These are phyloP conservation scores for Pseudoatta argentina DNA, from an alignment of 1,140 invertebrate species.

Conservation along the genomic window DNA sequence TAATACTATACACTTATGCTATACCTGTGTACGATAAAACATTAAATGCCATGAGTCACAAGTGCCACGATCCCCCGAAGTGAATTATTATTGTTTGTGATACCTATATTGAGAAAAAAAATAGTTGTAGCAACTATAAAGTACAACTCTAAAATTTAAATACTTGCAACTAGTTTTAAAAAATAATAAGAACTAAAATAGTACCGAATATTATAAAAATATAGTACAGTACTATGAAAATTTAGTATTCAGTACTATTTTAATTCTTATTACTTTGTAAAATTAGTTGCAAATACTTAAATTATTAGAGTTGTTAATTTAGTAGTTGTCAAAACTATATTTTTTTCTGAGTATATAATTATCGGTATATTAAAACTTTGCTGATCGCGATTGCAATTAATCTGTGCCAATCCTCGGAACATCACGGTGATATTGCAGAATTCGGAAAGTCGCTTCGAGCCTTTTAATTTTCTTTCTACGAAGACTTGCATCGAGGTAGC, in stretches of 20 bases:
- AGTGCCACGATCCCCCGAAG: background rate
- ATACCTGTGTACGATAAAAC: conserved; percentile 3
- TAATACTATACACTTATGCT: background rate
- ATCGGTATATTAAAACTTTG: conserved; percentile 20
- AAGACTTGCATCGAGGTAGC: background rate
- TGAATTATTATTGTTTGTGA: background rate
- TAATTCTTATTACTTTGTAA: no score
- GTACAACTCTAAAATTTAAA: no score
- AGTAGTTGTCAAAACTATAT: no score
- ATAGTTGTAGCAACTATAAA: no score
- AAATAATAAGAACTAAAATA: no score
- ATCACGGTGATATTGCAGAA: conserved; percentile 22
- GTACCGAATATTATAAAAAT: no score
- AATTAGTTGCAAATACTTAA: no score
- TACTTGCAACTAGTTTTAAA: no score
- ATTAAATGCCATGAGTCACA: conserved; percentile 4
- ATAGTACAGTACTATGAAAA: no score
- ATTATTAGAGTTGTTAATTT: no score
- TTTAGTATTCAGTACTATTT: no score
- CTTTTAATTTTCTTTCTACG: background rate
- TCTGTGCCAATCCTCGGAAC: background rate
- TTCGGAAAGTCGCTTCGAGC: conserved; percentile 2
- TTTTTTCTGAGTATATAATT: background rate
- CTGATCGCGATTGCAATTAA: background rate
- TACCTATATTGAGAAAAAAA: background rate